Evolutionary conservation across 2,888 invertebrate species (phyloP).

Genomic region (Charanyca ferruginea): DNA sequence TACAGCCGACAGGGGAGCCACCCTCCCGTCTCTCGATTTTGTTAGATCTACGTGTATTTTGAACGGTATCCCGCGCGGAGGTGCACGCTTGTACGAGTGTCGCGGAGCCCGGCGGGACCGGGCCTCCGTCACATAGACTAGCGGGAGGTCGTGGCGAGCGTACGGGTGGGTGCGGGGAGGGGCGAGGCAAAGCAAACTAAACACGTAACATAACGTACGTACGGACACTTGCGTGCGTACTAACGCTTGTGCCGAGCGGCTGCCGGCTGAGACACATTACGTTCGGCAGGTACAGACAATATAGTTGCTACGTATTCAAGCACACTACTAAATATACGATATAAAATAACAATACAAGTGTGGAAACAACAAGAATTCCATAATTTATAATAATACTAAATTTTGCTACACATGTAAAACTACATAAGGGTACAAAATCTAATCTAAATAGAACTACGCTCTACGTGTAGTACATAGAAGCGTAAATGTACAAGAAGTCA

Average conservation of each 20-base stretch:
- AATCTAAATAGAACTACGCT: slow-evolving; percentile 41
- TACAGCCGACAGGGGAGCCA: background rate
- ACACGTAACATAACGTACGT: slow-evolving; percentile 62
- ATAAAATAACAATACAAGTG: slow-evolving; percentile 27
- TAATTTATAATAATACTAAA: slow-evolving; percentile 24
- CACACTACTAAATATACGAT: slow-evolving; percentile 45
- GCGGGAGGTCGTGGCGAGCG: slow-evolving; percentile 68
- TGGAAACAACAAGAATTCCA: slow-evolving; percentile 25
- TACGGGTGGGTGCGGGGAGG: slow-evolving; percentile 73
- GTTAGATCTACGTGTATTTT: background rate
- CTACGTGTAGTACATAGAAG: slow-evolving; percentile 50
- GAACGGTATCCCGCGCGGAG: slow-evolving; percentile 38
- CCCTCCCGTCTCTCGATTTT: slow-evolving; percentile 2
- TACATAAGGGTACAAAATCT: slow-evolving; percentile 45
- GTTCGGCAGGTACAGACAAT: slow-evolving; percentile 13
- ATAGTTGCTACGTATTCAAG: slow-evolving; percentile 43
- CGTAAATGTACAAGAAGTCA: slow-evolving; percentile 44
- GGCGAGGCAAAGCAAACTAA: slow-evolving; percentile 84
- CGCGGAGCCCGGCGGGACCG: background rate
- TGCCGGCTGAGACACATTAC: slow-evolving; percentile 56
- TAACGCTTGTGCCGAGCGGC: slow-evolving; percentile 52
- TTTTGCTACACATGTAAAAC: slow-evolving; percentile 40
- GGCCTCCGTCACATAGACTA: slow-evolving; percentile 4
- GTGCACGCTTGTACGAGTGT: slow-evolving; percentile 2
- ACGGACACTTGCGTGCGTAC: slow-evolving; percentile 64